A percentile compares a stretch with the other conserved stretches of the same genome.
Conservation (phyloP, 2,797 vertebrate species). For the Tokudaia muenninki region DNA sequence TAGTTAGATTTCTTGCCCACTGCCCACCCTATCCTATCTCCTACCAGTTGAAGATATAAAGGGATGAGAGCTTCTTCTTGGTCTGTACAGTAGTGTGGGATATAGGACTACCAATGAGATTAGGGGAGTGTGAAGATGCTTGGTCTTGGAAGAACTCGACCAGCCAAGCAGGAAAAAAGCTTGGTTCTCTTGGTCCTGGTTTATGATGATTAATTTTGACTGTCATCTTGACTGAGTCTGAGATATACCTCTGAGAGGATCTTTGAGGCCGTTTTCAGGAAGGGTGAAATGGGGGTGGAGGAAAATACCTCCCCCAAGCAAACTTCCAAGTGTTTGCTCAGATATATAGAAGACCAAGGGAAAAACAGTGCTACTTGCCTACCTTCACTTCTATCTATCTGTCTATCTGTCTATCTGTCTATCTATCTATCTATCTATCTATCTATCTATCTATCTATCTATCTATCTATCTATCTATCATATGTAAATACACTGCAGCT, state of each 20-base stretch:
- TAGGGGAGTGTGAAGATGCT: neutral
- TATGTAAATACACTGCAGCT: too few relatives aligned
- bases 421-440: too few relatives aligned
- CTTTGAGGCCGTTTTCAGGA: neutral
- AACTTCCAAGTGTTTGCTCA: neutral
- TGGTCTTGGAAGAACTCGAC: neutral
- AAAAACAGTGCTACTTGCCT: neutral
- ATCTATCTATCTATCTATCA: too few relatives aligned
- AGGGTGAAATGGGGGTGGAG: neutral
- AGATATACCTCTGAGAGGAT: neutral
- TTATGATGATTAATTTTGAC: neutral
- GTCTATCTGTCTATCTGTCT: too few relatives aligned
- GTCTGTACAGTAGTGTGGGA: neutral
- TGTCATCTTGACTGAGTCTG: neutral
- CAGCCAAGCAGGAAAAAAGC: neutral
- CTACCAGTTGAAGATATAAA: constrained; percentile 5
- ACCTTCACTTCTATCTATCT: neutral
- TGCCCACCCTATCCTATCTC: too few relatives aligned
- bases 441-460: too few relatives aligned
- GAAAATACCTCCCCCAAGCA: neutral
- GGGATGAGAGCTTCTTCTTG: neutral
- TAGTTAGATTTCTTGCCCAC: constrained; percentile 12
- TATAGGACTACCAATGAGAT: neutral
- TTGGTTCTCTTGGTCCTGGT: constrained; percentile 20
- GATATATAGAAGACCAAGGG: neutral